These are phyloP conservation scores for Epinephelus coioides DNA, from an alignment of 2,797 vertebrate genomes.

Conservation along the genomic window DNA sequence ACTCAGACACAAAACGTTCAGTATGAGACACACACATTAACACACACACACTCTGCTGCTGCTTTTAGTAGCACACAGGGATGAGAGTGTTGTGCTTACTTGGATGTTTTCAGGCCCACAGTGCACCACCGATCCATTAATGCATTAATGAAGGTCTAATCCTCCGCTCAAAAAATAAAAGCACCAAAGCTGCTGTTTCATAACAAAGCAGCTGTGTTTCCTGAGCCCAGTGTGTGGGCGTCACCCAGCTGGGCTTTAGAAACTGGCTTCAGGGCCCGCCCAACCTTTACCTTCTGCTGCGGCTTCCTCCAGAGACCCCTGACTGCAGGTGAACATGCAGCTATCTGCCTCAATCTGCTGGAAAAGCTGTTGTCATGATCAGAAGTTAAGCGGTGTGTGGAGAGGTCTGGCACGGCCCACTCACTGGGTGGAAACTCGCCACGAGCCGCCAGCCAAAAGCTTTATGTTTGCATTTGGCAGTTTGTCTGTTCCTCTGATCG, in stretches of 20 bases:
- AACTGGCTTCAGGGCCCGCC: neutral
- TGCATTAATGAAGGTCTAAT: constrained; percentile 73
- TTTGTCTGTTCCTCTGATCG: neutral
- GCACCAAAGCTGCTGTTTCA: constrained; percentile 55
- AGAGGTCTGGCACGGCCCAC: neutral
- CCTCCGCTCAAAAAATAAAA: constrained; percentile 34
- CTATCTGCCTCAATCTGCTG: neutral
- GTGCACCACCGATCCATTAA: constrained; percentile 60
- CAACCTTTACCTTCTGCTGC: constrained; percentile 7
- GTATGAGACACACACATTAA: neutral
- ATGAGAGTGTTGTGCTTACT: constrained; percentile 51
- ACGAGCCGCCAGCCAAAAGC: constrained; percentile 14
- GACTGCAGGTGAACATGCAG: constrained; percentile 19
- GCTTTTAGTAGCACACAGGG: constrained; percentile 50
- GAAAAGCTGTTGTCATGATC: neutral
- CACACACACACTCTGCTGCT: constrained; percentile 4
- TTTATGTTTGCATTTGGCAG: neutral
- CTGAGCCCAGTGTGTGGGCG: constrained; percentile 8
- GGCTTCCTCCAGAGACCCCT: neutral
- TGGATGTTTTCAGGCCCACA: constrained; percentile 53
- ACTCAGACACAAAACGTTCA: neutral
- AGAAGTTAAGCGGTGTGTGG: neutral
- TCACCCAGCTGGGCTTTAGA: constrained; percentile 2
- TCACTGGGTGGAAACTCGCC: neutral
- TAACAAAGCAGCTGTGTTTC: constrained; percentile 58